Conservation (phyloP, 2,888 invertebrate species). For the Drosophila multiciliata region DNA sequence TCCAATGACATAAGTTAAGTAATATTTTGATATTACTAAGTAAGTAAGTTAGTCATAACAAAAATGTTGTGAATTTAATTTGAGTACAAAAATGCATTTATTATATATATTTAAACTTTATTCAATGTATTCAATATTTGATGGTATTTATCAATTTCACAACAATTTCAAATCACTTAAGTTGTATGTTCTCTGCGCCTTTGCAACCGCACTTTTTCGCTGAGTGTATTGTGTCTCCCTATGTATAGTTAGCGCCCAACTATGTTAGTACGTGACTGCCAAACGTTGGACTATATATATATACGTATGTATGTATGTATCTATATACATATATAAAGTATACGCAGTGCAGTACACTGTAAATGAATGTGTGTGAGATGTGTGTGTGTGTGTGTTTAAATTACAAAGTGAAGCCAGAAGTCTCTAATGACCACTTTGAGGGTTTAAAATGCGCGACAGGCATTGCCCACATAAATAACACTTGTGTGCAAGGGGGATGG, state of each 20-base stretch:
- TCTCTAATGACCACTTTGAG: conserved; percentile 82
- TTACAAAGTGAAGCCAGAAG: conserved; percentile 69
- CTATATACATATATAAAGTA: conserved; percentile 63
- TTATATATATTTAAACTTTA: no score
- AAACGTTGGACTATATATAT: conserved; percentile 49
- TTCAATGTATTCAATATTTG: no score
- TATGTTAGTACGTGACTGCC: conserved; percentile 66
- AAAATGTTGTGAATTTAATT: no score
- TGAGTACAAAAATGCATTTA: no score
- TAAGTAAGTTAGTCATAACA: no score
- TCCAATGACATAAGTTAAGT: no score
- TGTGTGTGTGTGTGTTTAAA: conserved; percentile 45
- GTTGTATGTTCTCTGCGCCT: no score
- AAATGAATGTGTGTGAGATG: conserved; percentile 15
- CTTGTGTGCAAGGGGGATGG: not conserved
- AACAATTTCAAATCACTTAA: not conserved
- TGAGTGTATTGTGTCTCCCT: not conserved
- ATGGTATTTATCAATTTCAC: not conserved
- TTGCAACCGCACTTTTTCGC: not conserved
- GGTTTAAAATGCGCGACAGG: conserved; percentile 78
- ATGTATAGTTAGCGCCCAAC: conserved; percentile 43
- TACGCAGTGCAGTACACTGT: conserved; percentile 65
- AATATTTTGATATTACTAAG: no score
- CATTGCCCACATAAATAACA: conserved; percentile 77
- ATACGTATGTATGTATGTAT: conserved; percentile 47